Conservation (phyloP, 1,140 invertebrate genomes). For the Sogatella furcifera region DNA sequence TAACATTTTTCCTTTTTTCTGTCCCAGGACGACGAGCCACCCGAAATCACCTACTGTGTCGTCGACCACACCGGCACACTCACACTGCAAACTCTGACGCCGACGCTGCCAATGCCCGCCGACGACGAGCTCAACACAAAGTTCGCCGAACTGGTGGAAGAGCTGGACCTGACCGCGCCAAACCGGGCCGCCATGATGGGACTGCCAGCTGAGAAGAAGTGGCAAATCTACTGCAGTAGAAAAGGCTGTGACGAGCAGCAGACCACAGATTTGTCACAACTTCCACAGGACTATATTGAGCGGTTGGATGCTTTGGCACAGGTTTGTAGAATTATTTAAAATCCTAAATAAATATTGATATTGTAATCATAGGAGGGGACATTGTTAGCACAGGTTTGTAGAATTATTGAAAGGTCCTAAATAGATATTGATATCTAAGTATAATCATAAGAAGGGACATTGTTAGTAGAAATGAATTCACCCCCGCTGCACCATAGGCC, state of each 20-base stretch:
- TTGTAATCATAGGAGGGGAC: too few relatives aligned
- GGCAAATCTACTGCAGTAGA: constrained; percentile 93
- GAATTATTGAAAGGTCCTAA: too few relatives aligned
- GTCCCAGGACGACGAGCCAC: constrained; percentile 74
- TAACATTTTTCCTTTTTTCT: too few relatives aligned
- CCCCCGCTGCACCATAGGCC: too few relatives aligned
- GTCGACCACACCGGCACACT: constrained; percentile 77
- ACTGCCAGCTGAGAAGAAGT: constrained; percentile 88
- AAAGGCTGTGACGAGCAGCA: constrained; percentile 42
- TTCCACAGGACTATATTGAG: constrained; percentile 83
- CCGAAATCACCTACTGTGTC: constrained; percentile 82
- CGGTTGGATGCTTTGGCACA: constrained; percentile 63
- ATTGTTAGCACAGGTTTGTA: too few relatives aligned
- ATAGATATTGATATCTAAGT: too few relatives aligned
- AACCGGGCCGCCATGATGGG: constrained; percentile 88
- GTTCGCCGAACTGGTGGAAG: constrained; percentile 88
- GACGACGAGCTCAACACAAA: constrained; percentile 85
- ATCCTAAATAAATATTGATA: too few relatives aligned
- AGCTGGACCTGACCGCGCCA: constrained; percentile 82
- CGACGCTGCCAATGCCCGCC: constrained; percentile 81
- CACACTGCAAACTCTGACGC: constrained; percentile 72
- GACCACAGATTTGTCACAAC: constrained; percentile 53
- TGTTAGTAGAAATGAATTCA: too few relatives aligned
- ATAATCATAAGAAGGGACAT: too few relatives aligned
- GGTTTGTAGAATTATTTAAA: constrained; percentile 41